These are phyloP conservation scores for Sthenelais limicola DNA, from an alignment of 2,888 invertebrate genomes.

Conservation along the genomic window DNA sequence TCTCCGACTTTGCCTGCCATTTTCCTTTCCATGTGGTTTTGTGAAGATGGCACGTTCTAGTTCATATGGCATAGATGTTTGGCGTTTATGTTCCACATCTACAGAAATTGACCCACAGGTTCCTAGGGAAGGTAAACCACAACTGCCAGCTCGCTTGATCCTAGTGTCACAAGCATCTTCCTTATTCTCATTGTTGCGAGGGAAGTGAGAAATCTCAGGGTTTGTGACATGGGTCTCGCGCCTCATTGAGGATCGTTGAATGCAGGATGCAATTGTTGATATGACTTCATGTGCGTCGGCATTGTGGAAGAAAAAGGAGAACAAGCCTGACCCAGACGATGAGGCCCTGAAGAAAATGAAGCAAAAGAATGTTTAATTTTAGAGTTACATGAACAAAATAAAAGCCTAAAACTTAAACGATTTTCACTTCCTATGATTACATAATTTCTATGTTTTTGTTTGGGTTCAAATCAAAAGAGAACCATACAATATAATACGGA, in stretches of 20 bases:
- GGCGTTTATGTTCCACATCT: neutral
- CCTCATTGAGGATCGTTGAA: neutral
- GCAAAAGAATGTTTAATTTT: no score
- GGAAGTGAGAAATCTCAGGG: no score
- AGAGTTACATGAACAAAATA: no score
- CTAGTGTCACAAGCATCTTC: neutral
- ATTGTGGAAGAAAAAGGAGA: conserved; percentile 18
- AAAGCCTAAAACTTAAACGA: no score
- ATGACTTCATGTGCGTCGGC: conserved; percentile 13
- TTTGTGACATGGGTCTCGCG: neutral
- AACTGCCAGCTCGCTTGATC: neutral
- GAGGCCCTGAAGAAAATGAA: no score
- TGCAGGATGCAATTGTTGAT: conserved; percentile 3
- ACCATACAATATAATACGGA: no score
- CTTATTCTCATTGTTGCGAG: conserved; percentile 9
- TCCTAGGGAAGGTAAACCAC: neutral
- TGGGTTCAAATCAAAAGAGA: no score
- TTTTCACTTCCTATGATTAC: no score
- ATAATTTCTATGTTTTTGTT: no score
- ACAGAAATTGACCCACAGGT: neutral
- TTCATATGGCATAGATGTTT: conserved; percentile 1
- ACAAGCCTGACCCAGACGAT: neutral
- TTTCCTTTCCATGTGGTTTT: neutral
- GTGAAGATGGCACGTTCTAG: neutral
- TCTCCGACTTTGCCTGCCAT: no score